A percentile compares a stretch with the other conserved stretches of the same genome.
Evolutionary conservation across 2,888 invertebrate genomes (phyloP).

Genomic region (Oscheius onirici): DNA sequence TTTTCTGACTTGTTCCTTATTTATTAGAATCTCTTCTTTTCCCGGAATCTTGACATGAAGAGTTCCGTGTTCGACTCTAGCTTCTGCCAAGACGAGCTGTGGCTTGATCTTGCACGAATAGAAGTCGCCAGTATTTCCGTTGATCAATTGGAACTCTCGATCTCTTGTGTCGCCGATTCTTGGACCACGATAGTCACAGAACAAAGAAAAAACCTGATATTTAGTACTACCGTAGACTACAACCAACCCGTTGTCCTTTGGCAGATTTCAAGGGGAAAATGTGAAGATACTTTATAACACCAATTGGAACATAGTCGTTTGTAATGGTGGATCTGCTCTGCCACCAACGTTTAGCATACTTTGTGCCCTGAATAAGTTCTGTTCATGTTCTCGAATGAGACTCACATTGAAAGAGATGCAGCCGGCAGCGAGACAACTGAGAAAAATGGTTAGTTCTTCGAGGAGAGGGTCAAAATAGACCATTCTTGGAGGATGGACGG

Average conservation of each 20-base stretch:
- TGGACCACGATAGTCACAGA: constrained; percentile 54
- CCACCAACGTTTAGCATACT: neutral
- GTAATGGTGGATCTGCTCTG: neutral
- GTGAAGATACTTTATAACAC: constrained; percentile 49
- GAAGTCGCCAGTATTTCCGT: constrained; percentile 45
- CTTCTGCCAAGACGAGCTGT: constrained; percentile 41
- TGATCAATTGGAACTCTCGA: constrained; percentile 59
- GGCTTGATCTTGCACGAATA: constrained; percentile 43
- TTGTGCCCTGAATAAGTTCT: neutral
- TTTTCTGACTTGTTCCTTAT: constrained; percentile 39
- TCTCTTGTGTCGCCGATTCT: constrained; percentile 49
- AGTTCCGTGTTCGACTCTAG: constrained; percentile 38
- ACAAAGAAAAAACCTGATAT: constrained; percentile 54
- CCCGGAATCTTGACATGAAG: constrained; percentile 41
- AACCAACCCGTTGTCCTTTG: constrained; percentile 54
- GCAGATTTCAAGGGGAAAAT: constrained; percentile 62
- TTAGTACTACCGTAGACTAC: neutral
- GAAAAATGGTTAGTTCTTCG: constrained; percentile 25
- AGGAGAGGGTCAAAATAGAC: too few species aligned
- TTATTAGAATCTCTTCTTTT: constrained; percentile 35
- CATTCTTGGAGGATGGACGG: too few species aligned
- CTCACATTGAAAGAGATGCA: constrained; percentile 44
- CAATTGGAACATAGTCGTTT: constrained; percentile 52
- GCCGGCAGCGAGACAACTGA: constrained; percentile 40
- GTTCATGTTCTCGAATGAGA: neutral